phyloP scores from a whole-genome alignment of 1,140 invertebrate genomes.

The Drosophila lacertosa region DNA sequence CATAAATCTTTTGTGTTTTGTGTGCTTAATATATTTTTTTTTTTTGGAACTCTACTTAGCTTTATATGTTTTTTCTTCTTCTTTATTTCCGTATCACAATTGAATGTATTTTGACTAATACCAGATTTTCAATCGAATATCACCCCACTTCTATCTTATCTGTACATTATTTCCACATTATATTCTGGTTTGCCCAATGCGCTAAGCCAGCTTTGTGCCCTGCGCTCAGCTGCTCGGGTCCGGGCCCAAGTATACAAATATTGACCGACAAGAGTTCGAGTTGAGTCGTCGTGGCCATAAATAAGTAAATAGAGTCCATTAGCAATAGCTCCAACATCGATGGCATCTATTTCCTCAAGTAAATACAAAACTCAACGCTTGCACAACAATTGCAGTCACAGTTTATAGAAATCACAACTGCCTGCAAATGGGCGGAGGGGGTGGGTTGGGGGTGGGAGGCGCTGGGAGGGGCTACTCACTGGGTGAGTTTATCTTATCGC shows the following conservation, averaged over 20 bases:
- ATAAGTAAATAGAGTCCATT: conserved; percentile 18
- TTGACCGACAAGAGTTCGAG: conserved; percentile 26
- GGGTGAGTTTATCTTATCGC: conserved; percentile 40
- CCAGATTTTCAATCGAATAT: conserved; percentile 8
- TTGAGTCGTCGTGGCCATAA: conserved; percentile 23
- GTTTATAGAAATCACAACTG: conserved; percentile 40
- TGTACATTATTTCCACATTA: conserved; percentile 47
- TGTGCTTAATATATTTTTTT: no score
- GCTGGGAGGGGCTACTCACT: neutral
- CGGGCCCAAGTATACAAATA: conserved; percentile 26
- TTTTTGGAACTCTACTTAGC: no score
- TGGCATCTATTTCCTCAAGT: conserved; percentile 11
- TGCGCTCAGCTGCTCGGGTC: neutral
- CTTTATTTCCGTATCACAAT: neutral
- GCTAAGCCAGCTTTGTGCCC: conserved; percentile 8
- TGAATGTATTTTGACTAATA: conserved; percentile 4
- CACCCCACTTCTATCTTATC: conserved; percentile 23
- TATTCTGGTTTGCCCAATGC: conserved; percentile 40
- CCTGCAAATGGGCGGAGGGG: neutral
- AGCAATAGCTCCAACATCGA: neutral
- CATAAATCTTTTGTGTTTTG: no score
- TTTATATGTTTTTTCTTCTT: no score
- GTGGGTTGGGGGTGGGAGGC: neutral
- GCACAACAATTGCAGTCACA: conserved; percentile 42
- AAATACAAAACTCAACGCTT: conserved; percentile 12